Base-by-base conservation (phyloP, 2,797 vertebrate genomes). In the Natrix natrix region DNA sequence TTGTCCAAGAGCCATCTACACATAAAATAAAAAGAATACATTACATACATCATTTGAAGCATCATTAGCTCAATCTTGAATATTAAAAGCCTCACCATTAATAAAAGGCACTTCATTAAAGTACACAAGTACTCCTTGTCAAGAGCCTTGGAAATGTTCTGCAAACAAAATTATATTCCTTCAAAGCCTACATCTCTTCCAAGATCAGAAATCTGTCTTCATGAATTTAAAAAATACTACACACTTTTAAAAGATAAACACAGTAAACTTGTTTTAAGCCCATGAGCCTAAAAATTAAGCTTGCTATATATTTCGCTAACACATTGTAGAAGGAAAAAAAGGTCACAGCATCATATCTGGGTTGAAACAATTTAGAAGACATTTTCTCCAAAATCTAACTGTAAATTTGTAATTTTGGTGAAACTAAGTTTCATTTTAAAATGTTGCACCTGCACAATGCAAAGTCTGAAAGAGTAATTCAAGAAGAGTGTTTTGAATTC, bases 1-100 rank as follows among this genome's bases (percentile, higher is more conserved):
- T 98, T 98, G 98, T 98, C 98, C 98, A 98, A 98, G 98, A 98
- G 98, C 97, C 98, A 98, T 98, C 98, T 98, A 98, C 98, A 98
- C 98, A 98, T 98, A 97, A 98, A 98, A 98, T 98, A 98, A 98
- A 98, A 98, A 98, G 97, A 98, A 98, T 98, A 97, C 97, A 98
- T 98, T 98, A 98, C 97, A 98, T 96, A 98, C 94, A 98, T 98
- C 97, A 98, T 98, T 97, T 98, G 98, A 98, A 98, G 98, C 98
- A 98, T 98, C 98, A 98, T 98, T 97, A 98, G 97, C 97, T 98
- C 97, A 97, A 97, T 97, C 97, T 94, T 97, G 95, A 96, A 97
- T 96, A 98, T 96, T 97, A 96, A 98, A 97, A 97, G 95, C 97
- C 98, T 98, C 97, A 97, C 97, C 91, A 92, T 97, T 94, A 96